Evolutionary conservation across 2,113 vertebrate species (phyloP), one percentile per base, ranked within the genome.

Genomic region (Trachemys scripta): DNA sequence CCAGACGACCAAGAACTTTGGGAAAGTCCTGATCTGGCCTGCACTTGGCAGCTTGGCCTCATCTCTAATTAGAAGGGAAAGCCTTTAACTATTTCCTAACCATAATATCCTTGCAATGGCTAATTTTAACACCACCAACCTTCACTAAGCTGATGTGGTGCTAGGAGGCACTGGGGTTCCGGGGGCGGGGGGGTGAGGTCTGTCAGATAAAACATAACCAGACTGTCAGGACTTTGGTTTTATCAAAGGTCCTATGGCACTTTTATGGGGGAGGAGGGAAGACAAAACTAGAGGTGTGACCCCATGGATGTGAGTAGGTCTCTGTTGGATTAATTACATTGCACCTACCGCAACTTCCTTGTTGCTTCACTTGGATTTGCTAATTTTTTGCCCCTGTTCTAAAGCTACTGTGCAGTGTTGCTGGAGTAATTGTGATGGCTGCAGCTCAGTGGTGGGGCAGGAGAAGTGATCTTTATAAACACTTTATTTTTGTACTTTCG

Each of bases 1-100:
- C 8, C 1, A 0, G 3, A 8, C 56, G 6, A 25, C 24, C 42
- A 38, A 65, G 69, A 4, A n/a, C 85, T 72, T 3, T 3, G 38
- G 42, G 29, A 45, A 47, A 22, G n/a, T n/a, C 51, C 80, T 53
- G 80, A 59, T 25, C 19, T 16, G 10, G 38, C 56, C 82, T 76
- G 49, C 22, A 0, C n/a, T 11, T 25, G 65, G 6, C 27, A 8
- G 65, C 72, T 19, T 24, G 24, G 45, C 38, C 50, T 76, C 35
- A 29, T 8, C 4, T 1, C 1, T 85, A 24, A 42, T 75, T 72
- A 89, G 35, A 51, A n/a, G 31, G 62, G 81, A 47, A 82, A 56
- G 84, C 31, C 53, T 62, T 27, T 76, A 76, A 76, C 72, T 76
- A 76, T 42, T 45, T 45, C 72, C 38, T 45, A 24, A 75, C 59